Conservation (phyloP, 2,797 vertebrate species). For the Syncerus caffer region DNA sequence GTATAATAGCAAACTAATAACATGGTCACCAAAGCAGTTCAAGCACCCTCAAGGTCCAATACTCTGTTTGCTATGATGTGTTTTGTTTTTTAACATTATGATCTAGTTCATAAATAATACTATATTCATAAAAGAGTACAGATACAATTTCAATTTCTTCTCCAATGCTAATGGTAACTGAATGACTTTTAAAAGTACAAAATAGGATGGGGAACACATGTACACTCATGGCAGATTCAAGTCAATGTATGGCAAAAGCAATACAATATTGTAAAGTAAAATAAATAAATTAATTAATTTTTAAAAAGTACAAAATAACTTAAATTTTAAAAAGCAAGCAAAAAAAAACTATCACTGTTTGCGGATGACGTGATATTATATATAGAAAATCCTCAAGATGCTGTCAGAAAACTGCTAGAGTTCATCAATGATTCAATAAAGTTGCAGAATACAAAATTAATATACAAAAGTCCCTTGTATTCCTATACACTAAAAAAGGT, state of each 20-base stretch:
- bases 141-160: background rate
- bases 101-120: background rate
- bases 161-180: background rate
- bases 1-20: background rate
- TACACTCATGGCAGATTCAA: too few species aligned
- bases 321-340: background rate
- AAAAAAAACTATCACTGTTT: background rate
- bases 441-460: background rate
- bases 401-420: background rate
- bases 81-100: background rate
- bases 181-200: background rate
- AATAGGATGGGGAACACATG: background rate
- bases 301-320: background rate
- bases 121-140: background rate
- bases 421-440: background rate
- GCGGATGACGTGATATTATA: background rate
- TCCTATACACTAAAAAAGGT: background rate
- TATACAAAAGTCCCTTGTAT: background rate
- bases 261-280: too few species aligned
- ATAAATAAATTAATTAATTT: too few species aligned
- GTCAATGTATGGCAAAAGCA: too few species aligned
- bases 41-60: background rate
- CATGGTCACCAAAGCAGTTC: background rate
- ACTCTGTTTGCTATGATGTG: background rate
- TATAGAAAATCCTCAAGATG: background rate